Percentiles rank a stretch among this genome's conserved stretches.
Evolutionary conservation across 2,888 invertebrate species (phyloP).

Genomic region (Caenorhabditis sulstoni): DNA sequence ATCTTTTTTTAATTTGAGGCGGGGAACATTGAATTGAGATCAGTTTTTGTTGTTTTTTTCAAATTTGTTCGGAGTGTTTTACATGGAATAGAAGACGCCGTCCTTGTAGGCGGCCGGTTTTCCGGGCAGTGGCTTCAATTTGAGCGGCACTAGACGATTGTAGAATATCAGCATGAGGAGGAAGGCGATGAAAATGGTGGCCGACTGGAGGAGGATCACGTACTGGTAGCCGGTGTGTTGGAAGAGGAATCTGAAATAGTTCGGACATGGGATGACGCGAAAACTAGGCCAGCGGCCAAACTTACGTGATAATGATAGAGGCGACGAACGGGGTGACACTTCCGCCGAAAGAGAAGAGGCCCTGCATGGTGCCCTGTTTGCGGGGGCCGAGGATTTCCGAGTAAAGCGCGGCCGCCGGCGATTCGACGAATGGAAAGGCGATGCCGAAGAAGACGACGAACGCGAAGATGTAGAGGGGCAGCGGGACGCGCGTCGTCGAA

Average conservation of each 20-base stretch:
- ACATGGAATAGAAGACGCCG: slow-evolving; percentile 53
- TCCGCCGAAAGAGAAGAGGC: slow-evolving; percentile 66
- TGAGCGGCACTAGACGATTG: slow-evolving; percentile 62
- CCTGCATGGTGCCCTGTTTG: slow-evolving; percentile 71
- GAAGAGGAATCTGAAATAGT: slow-evolving; percentile 63
- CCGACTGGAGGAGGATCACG: slow-evolving; percentile 58
- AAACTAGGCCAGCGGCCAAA: not conserved
- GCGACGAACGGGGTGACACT: slow-evolving; percentile 66
- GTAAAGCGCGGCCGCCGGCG: slow-evolving; percentile 64
- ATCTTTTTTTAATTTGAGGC: no score
- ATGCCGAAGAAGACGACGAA: slow-evolving; percentile 64
- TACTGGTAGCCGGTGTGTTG: slow-evolving; percentile 67
- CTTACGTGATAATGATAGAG: slow-evolving; percentile 66
- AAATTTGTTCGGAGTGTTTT: no score
- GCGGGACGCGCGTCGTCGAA: slow-evolving; percentile 56
- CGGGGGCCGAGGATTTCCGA: slow-evolving; percentile 68
- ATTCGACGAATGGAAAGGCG: slow-evolving; percentile 67
- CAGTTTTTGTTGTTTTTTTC: no score
- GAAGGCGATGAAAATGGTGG: slow-evolving; percentile 56
- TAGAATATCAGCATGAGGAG: slow-evolving; percentile 58
- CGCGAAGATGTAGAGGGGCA: slow-evolving; percentile 62
- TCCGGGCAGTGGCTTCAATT: slow-evolving; percentile 54
- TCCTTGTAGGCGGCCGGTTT: slow-evolving; percentile 42
- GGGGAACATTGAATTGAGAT: not conserved
- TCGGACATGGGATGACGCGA: not conserved